Percentiles rank a stretch among this genome's conserved stretches.
These are phyloP conservation scores for Panagrolaimus sp. DNA, from an alignment of 1,140 invertebrate species.

Conservation along the genomic window DNA sequence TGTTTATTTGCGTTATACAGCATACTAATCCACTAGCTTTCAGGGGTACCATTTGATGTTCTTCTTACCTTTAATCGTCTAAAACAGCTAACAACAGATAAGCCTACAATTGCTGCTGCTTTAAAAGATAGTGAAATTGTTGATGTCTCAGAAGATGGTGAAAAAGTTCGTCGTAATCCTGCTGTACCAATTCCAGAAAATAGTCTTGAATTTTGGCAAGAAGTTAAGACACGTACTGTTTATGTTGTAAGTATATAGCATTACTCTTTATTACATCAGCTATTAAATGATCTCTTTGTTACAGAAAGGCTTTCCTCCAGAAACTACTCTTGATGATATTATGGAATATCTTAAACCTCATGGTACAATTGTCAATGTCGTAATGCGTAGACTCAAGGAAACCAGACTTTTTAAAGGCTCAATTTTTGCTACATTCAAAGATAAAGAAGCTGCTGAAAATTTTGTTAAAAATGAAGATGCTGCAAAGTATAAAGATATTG, in stretches of 20 bases:
- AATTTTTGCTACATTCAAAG: slow-evolving; percentile 77
- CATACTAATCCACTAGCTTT: slow-evolving; percentile 9
- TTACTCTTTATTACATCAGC: not conserved
- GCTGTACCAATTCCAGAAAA: slow-evolving; percentile 75
- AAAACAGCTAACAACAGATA: slow-evolving; percentile 68
- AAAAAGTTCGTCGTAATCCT: slow-evolving; percentile 73
- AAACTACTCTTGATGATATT: slow-evolving; percentile 68
- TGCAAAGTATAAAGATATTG: slow-evolving; percentile 69
- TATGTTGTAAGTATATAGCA: slow-evolving; percentile 65
- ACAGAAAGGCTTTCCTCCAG: slow-evolving; percentile 76
- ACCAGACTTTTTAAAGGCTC: slow-evolving; percentile 73
- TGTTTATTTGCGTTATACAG: not conserved
- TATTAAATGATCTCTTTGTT: slow-evolving; percentile 19
- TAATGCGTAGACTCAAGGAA: slow-evolving; percentile 44
- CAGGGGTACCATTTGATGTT: slow-evolving; percentile 72
- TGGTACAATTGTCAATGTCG: slow-evolving; percentile 71
- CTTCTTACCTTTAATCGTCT: slow-evolving; percentile 83
- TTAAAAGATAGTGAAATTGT: slow-evolving; percentile 72
- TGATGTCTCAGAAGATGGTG: slow-evolving; percentile 73
- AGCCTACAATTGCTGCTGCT: slow-evolving; percentile 69
- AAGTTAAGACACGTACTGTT: slow-evolving; percentile 70
- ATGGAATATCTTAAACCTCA: slow-evolving; percentile 70
- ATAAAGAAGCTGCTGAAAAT: slow-evolving; percentile 67
- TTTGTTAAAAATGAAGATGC: slow-evolving; percentile 70
- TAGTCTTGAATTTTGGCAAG: slow-evolving; percentile 74